Conservation (phyloP, 2,888 invertebrate genomes). For the Heliconius ismenius region DNA sequence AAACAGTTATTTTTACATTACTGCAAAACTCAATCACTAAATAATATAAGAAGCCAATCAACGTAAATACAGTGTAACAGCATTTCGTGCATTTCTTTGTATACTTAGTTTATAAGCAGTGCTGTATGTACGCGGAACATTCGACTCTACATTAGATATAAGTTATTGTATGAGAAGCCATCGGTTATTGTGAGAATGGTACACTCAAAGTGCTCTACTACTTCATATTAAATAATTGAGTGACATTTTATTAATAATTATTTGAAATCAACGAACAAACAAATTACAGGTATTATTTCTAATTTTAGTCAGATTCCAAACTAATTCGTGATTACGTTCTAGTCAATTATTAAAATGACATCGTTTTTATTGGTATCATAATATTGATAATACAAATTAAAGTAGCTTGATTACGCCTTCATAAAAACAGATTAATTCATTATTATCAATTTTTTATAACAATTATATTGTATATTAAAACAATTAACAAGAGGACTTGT, state of each 20-base stretch:
- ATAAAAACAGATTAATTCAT: neutral
- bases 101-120: slow-evolving; percentile 71
- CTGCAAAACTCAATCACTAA: slow-evolving; percentile 42
- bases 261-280: neutral
- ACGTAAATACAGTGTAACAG: slow-evolving; percentile 66
- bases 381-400: neutral
- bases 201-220: slow-evolving; percentile 39
- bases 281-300: slow-evolving; percentile 30
- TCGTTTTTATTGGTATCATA: neutral
- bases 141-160: slow-evolving; percentile 44
- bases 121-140: slow-evolving; percentile 65
- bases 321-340: slow-evolving; percentile 14
- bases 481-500: neutral
- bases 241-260: slow-evolving; percentile 14
- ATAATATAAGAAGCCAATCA: slow-evolving; percentile 71
- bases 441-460: too few species aligned
- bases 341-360: neutral
- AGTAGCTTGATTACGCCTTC: neutral
- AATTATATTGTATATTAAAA: neutral
- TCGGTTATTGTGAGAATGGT: slow-evolving; percentile 32
- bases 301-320: slow-evolving; percentile 24
- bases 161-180: slow-evolving; percentile 46
- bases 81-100: slow-evolving; percentile 73
- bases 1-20: slow-evolving; percentile 24
- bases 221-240: slow-evolving; percentile 18